Conservation (phyloP, 2,113 vertebrate species). For the Perccottus glenii region DNA sequence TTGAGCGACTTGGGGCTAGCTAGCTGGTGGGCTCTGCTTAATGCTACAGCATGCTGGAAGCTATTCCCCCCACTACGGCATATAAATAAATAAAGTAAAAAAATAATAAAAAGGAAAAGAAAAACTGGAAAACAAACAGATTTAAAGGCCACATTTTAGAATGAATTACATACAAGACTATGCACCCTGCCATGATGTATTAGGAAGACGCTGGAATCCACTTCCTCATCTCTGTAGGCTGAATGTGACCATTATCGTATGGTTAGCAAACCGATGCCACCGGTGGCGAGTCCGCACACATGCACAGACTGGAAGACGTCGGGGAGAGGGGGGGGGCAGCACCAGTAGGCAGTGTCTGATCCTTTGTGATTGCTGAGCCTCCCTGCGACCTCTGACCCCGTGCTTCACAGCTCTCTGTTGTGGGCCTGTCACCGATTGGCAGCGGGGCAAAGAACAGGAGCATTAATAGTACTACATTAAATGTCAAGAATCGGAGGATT, state of each 20-base stretch:
- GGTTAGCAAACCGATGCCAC: slow-evolving; percentile 67
- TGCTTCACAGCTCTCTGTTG: slow-evolving; percentile 68
- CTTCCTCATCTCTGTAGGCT: slow-evolving; percentile 74
- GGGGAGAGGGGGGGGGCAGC: not conserved
- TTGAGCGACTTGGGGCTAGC: slow-evolving; percentile 86
- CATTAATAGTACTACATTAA: slow-evolving; percentile 70
- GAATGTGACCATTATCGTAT: slow-evolving; percentile 74
- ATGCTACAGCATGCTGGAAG: slow-evolving; percentile 82
- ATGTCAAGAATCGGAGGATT: slow-evolving; percentile 73
- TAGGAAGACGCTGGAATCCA: slow-evolving; percentile 69
- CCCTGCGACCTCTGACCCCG: slow-evolving; percentile 57
- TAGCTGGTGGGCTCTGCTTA: slow-evolving; percentile 83
- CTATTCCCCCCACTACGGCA: slow-evolving; percentile 74
- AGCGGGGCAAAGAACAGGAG: slow-evolving; percentile 57
- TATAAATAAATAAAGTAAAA: slow-evolving; percentile 76
- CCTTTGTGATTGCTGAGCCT: slow-evolving; percentile 70
- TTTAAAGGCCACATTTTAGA: slow-evolving; percentile 86
- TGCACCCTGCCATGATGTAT: slow-evolving; percentile 81
- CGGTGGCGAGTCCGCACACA: slow-evolving; percentile 44
- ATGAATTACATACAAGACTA: slow-evolving; percentile 82
- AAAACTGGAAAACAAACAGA: slow-evolving; percentile 72
- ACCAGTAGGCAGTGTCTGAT: slow-evolving; percentile 68
- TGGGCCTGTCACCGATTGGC: slow-evolving; percentile 68
- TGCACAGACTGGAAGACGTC: not conserved
- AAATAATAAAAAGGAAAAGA: slow-evolving; percentile 40